Evolutionary conservation across 1,140 invertebrate species (phyloP).

Genomic region (Choristoneura fumiferana): DNA sequence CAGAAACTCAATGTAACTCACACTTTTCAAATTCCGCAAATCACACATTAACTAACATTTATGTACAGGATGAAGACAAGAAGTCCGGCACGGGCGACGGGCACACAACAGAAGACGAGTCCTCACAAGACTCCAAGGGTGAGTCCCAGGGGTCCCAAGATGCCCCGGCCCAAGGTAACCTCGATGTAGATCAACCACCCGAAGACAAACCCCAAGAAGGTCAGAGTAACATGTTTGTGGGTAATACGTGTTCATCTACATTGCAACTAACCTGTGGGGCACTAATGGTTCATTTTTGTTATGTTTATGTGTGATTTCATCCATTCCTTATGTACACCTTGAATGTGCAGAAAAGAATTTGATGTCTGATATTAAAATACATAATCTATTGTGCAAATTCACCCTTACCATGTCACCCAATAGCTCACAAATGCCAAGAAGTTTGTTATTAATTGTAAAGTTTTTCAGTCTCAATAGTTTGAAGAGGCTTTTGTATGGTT

Average conservation of each 20-base stretch:
- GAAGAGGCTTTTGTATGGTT: too few relatives aligned
- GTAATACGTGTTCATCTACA: conserved; percentile 54
- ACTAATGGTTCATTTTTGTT: conserved; percentile 28
- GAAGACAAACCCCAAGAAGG: conserved; percentile 44
- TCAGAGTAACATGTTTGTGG: conserved; percentile 48
- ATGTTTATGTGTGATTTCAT: neutral
- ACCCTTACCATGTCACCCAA: too few relatives aligned
- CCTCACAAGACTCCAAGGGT: conserved; percentile 78
- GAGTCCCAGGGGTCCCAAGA: conserved; percentile 49
- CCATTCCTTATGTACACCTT: too few relatives aligned
- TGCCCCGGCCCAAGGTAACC: conserved; percentile 58
- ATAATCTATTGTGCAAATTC: too few relatives aligned
- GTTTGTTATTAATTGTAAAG: too few relatives aligned
- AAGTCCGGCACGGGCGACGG: conserved; percentile 68
- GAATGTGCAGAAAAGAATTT: too few relatives aligned
- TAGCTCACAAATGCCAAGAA: too few relatives aligned
- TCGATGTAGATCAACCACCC: conserved; percentile 60
- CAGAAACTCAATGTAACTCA: too few relatives aligned
- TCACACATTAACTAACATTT: neutral
- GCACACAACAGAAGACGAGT: conserved; percentile 75
- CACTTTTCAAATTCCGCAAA: too few relatives aligned
- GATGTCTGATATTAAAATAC: too few relatives aligned
- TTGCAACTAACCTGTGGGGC: conserved; percentile 59
- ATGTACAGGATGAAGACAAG: conserved; percentile 72
- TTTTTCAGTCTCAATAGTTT: too few relatives aligned